These are phyloP conservation scores for Charadrius vociferus DNA, from an alignment of 2,113 vertebrate genomes.

Conservation along the genomic window DNA sequence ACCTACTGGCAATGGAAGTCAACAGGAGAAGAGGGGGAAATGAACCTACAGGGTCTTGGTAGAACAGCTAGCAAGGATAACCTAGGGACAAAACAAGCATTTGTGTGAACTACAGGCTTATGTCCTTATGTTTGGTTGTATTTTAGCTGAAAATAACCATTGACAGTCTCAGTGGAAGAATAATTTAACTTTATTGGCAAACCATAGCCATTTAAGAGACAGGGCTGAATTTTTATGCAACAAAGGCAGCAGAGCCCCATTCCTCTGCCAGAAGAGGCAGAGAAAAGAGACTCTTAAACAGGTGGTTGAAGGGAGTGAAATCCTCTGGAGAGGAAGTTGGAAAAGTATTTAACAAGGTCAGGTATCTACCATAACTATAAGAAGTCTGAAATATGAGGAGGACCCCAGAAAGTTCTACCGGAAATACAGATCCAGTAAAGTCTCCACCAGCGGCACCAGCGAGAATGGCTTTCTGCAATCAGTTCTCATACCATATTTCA, in stretches of 20 bases:
- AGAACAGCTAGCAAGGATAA: not conserved
- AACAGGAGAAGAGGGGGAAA: not conserved
- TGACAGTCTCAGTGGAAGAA: not conserved
- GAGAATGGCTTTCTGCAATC: not conserved
- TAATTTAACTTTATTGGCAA: not conserved
- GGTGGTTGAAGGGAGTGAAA: not conserved
- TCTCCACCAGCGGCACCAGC: not conserved
- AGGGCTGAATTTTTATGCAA: not conserved
- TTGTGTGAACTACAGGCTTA: not conserved
- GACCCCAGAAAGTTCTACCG: not conserved
- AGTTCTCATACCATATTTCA: fast-evolving
- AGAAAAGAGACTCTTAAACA: not conserved
- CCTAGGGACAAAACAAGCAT: not conserved
- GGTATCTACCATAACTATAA: not conserved
- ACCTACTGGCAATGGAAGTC: not conserved
- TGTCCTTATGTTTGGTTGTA: not conserved
- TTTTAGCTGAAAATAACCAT: not conserved
- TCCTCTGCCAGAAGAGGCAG: not conserved
- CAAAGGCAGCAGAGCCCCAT: not conserved
- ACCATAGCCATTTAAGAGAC: not conserved
- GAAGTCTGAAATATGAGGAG: not conserved
- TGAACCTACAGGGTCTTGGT: not conserved
- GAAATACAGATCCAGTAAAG: not conserved
- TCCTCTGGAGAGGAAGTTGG: not conserved
- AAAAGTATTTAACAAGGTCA: not conserved